Conservation (phyloP, 2,797 vertebrate genomes). For the Phyllotis vaccarum region DNA sequence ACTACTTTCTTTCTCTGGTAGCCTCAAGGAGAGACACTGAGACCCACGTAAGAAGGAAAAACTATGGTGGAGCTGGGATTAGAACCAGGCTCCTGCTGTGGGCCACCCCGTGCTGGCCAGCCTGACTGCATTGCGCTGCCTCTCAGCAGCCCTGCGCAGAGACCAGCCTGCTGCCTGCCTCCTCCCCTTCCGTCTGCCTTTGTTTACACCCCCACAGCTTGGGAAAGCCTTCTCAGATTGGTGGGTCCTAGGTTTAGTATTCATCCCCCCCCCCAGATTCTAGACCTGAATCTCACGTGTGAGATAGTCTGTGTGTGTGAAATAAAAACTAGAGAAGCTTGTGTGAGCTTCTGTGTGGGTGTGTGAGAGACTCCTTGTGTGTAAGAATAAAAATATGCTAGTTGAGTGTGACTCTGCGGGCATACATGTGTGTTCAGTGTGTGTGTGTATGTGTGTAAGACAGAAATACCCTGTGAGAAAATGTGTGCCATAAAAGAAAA, state of each 20-base stretch:
- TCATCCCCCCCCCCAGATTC: neutral
- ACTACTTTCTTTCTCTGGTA: neutral
- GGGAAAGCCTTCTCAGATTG: constrained; percentile 5
- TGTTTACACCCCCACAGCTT: constrained; percentile 47
- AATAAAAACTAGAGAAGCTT: constrained; percentile 5
- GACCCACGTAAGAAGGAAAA: neutral
- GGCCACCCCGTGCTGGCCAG: neutral
- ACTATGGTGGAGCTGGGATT: constrained; percentile 53
- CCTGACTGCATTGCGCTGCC: constrained; percentile 82
- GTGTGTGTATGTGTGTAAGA: neutral
- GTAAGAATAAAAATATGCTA: constrained; percentile 36
- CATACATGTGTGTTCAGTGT: neutral
- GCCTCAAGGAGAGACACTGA: constrained; percentile 6
- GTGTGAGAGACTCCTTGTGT: constrained; percentile 53
- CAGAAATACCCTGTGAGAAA: constrained; percentile 10
- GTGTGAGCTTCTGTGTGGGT: constrained; percentile 43
- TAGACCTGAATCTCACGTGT: constrained; percentile 15
- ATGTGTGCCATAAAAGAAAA: neutral
- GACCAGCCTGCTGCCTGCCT: constrained; percentile 62
- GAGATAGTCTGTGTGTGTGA: neutral
- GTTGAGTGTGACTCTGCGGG: constrained; percentile 24
- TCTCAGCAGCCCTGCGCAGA: constrained; percentile 77
- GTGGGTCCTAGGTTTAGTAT: neutral
- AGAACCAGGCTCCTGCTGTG: constrained; percentile 71
- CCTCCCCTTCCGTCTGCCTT: constrained; percentile 66